A percentile compares a stretch with the other conserved stretches of the same genome.
Conservation (phyloP, 2,888 invertebrate genomes). For the Acanthosepion pharaonis region DNA sequence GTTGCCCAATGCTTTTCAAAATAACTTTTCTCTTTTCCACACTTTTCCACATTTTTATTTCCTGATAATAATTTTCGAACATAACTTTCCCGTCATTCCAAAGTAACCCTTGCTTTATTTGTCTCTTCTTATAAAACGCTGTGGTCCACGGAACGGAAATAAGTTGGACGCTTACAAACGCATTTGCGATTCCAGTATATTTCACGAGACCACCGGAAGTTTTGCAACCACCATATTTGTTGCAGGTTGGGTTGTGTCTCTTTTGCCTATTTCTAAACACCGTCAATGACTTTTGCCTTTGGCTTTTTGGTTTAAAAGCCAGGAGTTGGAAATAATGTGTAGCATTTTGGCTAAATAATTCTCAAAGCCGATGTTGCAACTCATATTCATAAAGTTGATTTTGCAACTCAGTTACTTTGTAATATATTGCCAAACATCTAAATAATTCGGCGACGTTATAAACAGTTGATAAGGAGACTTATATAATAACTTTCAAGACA, state of each 20-base stretch:
- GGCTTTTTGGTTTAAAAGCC: neutral
- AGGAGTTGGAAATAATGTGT: neutral
- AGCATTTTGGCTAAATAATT: neutral
- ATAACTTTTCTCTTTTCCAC: no score
- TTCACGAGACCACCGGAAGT: neutral
- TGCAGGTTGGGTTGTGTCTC: neutral
- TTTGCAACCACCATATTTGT: neutral
- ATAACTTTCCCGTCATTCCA: no score
- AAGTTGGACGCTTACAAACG: neutral
- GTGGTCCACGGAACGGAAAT: no score
- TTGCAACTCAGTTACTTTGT: neutral
- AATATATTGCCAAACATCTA: neutral
- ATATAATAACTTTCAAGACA: neutral
- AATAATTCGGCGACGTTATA: neutral
- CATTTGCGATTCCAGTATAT: neutral
- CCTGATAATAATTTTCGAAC: no score
- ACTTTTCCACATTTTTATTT: no score
- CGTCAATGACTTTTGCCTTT: neutral
- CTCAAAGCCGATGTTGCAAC: neutral
- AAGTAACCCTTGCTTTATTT: neutral
- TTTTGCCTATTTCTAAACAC: neutral
- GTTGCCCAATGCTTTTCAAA: no score
- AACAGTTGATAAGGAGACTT: no score
- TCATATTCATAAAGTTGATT: neutral
- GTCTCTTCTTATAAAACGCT: neutral